Conservation (phyloP, 2,888 invertebrate species). For the Agelastica alni region DNA sequence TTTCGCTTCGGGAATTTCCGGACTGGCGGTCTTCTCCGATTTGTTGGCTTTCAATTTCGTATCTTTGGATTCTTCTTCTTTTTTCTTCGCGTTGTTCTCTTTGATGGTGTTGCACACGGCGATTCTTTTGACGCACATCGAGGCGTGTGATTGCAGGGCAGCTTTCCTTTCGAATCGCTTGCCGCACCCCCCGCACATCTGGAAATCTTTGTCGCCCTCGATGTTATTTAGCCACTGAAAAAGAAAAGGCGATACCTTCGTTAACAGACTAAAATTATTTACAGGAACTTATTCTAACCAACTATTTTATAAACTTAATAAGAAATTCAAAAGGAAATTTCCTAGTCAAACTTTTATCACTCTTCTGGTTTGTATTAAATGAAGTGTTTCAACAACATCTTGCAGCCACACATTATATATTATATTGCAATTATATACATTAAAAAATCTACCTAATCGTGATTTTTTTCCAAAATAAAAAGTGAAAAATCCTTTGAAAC, state of each 20-base stretch:
- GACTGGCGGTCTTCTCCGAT: neutral
- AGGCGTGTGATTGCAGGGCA: constrained; percentile 71
- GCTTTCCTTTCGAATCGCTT: constrained; percentile 74
- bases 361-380: too few relatives aligned
- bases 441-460: neutral
- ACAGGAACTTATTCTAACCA: too few relatives aligned
- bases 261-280: too few relatives aligned
- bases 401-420: constrained; percentile 8
- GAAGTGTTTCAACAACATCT: too few relatives aligned
- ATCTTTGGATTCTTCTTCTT: constrained; percentile 34
- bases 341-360: too few relatives aligned
- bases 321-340: too few relatives aligned
- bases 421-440: neutral
- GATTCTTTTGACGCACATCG: constrained; percentile 66
- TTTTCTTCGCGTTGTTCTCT: constrained; percentile 42
- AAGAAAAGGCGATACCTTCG: constrained; percentile 17
- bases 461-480: neutral
- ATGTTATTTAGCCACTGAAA: constrained; percentile 69
- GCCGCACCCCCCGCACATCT: constrained; percentile 70
- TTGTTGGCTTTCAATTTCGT: constrained; percentile 23
- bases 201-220: constrained; percentile 66
- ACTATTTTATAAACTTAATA: too few relatives aligned
- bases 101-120: constrained; percentile 55
- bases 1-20: constrained; percentile 26
- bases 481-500: too few relatives aligned